Base-by-base conservation (phyloP, 2,113 vertebrate species). In the Poeciliopsis prolifica region DNA sequence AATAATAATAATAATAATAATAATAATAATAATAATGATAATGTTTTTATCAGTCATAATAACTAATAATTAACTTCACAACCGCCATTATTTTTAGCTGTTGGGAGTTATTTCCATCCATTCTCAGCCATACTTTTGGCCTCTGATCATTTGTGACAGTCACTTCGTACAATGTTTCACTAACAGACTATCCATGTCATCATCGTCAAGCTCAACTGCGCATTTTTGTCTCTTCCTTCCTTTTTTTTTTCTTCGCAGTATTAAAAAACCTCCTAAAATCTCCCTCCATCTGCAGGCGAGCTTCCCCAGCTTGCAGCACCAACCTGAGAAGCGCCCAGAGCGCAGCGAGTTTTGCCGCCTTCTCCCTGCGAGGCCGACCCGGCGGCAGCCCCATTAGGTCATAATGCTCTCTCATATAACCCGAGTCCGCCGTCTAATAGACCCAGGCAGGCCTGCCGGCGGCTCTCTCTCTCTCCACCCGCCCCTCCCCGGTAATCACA, bases 401-500 rank as follows among this genome's bases (percentile, higher is more conserved):
- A 74, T 90, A 90, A 89, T 88, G 88, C 88, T 86, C 86, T 89
- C 82, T 92, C 83, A 87, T 88, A 89, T 90, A 87, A 83, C 90
- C 91, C 78, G 81, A 85, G 85, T 84, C 87, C 87, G 73, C 69
- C 74, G 83, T 67, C 90, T 91, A 85, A 88, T 89, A 88, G 89
- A 91, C 70, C 86, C 86, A 82, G 85, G 87, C 89, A 85, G 90
- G 88, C 87, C 92, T 81, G 88, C 84, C 87, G 89, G 72, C 87
- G 84, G 87, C 88, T 89, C 67, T 31, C 42, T 29, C 42, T 29
- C 87, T 89, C 84, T 88, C 67, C 24, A 17, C 29, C 15, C 66
- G n/a, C 11, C 88, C 91, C 83, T 86, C 90, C 76, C 87, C 87
- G 87, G 89, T 89, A 86, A 92, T 94, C 93, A 92, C 91, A 81